Evolutionary conservation across 1,140 invertebrate species (phyloP).

Genomic region (Scaptomyza pallida): DNA sequence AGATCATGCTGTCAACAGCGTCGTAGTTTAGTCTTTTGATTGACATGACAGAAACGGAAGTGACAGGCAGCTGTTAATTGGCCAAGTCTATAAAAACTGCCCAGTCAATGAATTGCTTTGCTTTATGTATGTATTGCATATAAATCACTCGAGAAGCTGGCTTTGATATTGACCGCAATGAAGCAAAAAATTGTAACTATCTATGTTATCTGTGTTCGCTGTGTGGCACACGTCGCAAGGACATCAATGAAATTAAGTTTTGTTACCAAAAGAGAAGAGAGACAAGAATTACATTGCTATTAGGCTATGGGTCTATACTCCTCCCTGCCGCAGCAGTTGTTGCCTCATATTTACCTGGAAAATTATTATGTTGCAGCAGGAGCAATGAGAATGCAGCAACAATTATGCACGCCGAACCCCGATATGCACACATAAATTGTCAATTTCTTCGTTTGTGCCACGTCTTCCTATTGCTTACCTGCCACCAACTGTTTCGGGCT

Average conservation of each 20-base stretch:
- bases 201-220: constrained; percentile 10
- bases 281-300: constrained; percentile 81
- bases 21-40: constrained; percentile 22
- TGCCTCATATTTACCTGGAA: constrained; percentile 55
- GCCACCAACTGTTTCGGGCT: constrained; percentile 1
- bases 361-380: constrained; percentile 51
- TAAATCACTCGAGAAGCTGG: constrained; percentile 59
- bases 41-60: constrained; percentile 59
- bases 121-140: constrained; percentile 5
- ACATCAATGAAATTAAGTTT: constrained; percentile 75
- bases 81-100: constrained; percentile 67
- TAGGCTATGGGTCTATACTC: constrained; percentile 17
- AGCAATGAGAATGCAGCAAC: constrained; percentile 48
- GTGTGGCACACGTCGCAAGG: constrained; percentile 73
- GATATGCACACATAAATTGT: constrained; percentile 77
- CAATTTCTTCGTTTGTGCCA: constrained; percentile 53
- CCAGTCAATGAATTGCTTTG: constrained; percentile 41
- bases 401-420: constrained; percentile 68
- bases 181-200: not conserved
- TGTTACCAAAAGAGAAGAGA: constrained; percentile 46
- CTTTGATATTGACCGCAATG: constrained; percentile 67
- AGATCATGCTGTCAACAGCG: constrained; percentile 58
- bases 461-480: constrained; percentile 48
- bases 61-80: constrained; percentile 74
- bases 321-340: not conserved